A percentile compares a stretch with the other conserved stretches of the same genome.
These are phyloP conservation scores for Tiliqua scincoides DNA, from an alignment of 2,113 vertebrate species.

Conservation along the genomic window DNA sequence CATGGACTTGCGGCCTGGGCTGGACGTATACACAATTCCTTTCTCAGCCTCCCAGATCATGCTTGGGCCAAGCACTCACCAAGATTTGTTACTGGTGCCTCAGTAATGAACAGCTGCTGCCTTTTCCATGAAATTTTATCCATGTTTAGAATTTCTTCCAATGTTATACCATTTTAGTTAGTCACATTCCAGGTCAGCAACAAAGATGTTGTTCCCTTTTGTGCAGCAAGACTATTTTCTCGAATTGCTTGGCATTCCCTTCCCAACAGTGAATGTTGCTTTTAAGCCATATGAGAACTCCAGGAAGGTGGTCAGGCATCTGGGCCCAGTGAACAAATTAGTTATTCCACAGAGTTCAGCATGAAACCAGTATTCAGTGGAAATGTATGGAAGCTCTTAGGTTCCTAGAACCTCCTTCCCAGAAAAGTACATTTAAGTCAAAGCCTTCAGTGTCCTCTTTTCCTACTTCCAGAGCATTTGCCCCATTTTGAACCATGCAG, in stretches of 20 bases:
- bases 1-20: no score
- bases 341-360: background rate
- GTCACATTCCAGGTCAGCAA: background rate
- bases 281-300: background rate
- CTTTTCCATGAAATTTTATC: no score
- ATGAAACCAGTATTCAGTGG: background rate
- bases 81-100: no score
- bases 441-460: background rate
- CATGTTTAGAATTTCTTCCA: no score
- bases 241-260: background rate
- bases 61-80: no score
- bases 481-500: background rate
- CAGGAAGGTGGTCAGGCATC: background rate
- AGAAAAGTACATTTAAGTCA: background rate
- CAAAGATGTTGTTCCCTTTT: background rate
- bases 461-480: background rate
- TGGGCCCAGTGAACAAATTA: background rate
- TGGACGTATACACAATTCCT: no score
- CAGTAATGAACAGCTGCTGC: no score
- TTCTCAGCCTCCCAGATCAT: no score
- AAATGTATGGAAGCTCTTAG: background rate
- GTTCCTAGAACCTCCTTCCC: background rate
- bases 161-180: no score
- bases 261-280: background rate
- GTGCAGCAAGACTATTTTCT: background rate